Base-by-base conservation (phyloP, 2,888 invertebrate species). In the Lucinisca nassula region DNA sequence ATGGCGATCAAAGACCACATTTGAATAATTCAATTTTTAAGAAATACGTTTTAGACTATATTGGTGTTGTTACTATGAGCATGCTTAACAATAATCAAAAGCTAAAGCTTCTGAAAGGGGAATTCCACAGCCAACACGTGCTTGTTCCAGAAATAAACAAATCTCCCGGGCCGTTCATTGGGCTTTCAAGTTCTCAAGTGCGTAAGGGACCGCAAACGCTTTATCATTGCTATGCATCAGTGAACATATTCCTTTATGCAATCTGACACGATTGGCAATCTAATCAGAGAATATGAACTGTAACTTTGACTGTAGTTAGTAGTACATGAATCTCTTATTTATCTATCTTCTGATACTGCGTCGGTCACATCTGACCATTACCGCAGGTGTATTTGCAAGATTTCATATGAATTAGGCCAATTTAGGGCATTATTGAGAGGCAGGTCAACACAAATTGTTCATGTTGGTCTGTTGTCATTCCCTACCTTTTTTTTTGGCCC, bases 1-100 rank as follows among this genome's bases (percentile, higher is more conserved):
- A 95, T 95, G 95, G 95, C 95, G 95, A 93, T 95, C 94, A 93
- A 95, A 94, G 89, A 90, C 93, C 93, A 93, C 93, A 93, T 95
- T 92, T 92, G 89, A 91, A 90, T 91, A 90, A 88, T 91, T 89
- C 90, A 90, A 75, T 88, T 87, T 85, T 83, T 87, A 76, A 45
- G 79, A 51, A 30, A 76, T 45, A 51, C 45, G 73, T 37, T 77
- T 80, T 51, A 61, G 40, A 49, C 37, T 45, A 45, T 67, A 49
- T 32, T 30, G 70, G 30, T 35, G 17, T 35, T 30, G 61, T 55
- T 77, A 40, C 38, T 32, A 61, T 35, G 45, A 21, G 12, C 32
- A 37, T 70, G 32, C 40, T 79, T 55, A 24, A 6, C 4, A 10
- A 74, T 21, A 6, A 40, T 40, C 2, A 8, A 1, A 6, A 4